Percentiles rank a stretch among this genome's conserved stretches.
Evolutionary conservation across 2,797 vertebrate genomes (phyloP).

Genomic region (Luscinia megarhynchos): DNA sequence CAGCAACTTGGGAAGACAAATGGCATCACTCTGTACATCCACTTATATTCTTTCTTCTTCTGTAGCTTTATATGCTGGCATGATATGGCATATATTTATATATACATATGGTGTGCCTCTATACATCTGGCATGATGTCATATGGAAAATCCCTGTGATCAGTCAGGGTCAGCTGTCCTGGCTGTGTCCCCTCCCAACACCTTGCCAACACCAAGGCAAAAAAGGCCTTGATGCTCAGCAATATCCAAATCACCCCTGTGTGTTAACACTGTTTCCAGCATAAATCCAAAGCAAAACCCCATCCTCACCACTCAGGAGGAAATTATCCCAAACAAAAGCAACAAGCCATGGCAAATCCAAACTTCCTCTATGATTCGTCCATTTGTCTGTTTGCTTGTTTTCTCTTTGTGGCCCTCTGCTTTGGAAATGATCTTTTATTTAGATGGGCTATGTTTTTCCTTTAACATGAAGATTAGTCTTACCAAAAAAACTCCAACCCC

Average conservation of each 20-base stretch:
- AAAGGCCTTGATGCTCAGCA: neutral
- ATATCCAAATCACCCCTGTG: neutral
- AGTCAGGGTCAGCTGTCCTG: neutral
- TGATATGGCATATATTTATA: no score
- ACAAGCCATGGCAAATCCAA: neutral
- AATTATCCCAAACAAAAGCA: neutral
- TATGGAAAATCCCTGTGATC: neutral
- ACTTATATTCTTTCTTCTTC: neutral
- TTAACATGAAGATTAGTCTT: neutral
- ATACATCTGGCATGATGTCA: neutral
- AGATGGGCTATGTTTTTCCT: neutral
- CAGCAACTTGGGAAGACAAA: neutral
- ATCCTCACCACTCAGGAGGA: neutral
- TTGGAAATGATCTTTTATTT: neutral
- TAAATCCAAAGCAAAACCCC: neutral
- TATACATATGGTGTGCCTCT: no score
- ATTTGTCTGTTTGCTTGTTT: neutral
- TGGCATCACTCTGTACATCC: neutral
- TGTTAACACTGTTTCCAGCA: neutral
- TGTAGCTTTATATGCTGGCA: neutral
- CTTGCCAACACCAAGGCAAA: neutral
- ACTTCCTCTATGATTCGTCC: neutral
- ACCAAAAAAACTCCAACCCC: neutral
- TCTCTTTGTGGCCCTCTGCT: neutral
- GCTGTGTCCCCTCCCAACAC: neutral